These are phyloP conservation scores for Rosalia funebris DNA, from an alignment of 2,888 invertebrate species.

Conservation along the genomic window DNA sequence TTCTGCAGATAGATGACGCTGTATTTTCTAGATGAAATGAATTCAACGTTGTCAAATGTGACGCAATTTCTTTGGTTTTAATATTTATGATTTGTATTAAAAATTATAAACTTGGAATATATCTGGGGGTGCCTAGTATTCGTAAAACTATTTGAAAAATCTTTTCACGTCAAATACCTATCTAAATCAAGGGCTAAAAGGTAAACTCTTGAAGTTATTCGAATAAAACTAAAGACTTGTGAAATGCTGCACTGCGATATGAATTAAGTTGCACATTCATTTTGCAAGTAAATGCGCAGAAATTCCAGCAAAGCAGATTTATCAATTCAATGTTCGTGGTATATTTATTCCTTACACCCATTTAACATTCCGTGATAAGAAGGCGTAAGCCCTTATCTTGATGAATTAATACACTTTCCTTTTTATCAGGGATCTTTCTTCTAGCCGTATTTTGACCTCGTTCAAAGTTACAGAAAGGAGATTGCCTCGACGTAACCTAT, in stretches of 20 bases:
- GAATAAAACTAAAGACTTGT: background rate
- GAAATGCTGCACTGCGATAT: background rate
- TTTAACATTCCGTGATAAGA: constrained; percentile 27
- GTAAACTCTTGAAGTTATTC: background rate
- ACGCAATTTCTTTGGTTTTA: background rate
- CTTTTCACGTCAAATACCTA: too few relatives aligned
- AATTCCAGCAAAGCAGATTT: background rate
- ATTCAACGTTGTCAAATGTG: background rate
- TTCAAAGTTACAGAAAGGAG: constrained; percentile 23
- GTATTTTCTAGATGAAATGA: background rate
- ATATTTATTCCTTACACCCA: constrained; percentile 8
- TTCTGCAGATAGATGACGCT: background rate
- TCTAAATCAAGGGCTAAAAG: background rate
- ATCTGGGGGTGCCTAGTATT: background rate
- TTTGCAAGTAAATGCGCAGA: background rate
- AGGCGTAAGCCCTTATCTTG: constrained; percentile 25
- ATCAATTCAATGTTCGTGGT: constrained; percentile 14
- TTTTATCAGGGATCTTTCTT: constrained; percentile 24
- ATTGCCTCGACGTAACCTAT: constrained; percentile 18
- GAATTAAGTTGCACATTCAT: background rate
- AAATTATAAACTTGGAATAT: background rate
- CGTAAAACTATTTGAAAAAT: too few relatives aligned
- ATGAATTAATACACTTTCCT: constrained; percentile 24
- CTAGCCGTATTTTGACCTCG: constrained; percentile 16
- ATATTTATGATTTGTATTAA: background rate